Evolutionary conservation across 2,797 vertebrate genomes (phyloP), one percentile per base, ranked within the genome.

Genomic region (Hephaestus fuliginosus): DNA sequence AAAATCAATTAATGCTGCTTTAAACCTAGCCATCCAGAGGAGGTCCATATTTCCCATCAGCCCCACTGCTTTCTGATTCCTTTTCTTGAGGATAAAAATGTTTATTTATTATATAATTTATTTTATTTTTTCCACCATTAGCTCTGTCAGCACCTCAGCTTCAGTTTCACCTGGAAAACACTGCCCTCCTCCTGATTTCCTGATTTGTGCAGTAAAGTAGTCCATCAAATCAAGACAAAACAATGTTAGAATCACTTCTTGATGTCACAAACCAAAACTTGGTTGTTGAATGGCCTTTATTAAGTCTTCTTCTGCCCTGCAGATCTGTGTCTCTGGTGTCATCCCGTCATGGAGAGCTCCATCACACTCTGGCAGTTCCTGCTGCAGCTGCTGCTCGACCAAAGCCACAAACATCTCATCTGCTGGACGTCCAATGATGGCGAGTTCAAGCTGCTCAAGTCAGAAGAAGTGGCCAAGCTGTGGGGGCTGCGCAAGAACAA

Each of bases 341-440:
- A 0, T 17, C 70, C 36, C 22, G 93, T 94, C 93, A 99, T 98
- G 98, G 98, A 99, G 97, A 99, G 97, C 94, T 97, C 98, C 92
- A 98, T 99, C 95, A 99, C 98, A 2, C 95, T 99, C 94, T 99
- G 98, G 98, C 98, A 99, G 96, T 99, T 99, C 95, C 97, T 99
- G 92, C 96, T 99, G 94, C 98, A 99, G 94, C 94, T 99, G 91
- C 95, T 99, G 89, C 95, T 99, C 55, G 97, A 99, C 94, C 97
- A 98, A 92, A 99, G 97, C 73, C 97, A 99, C 61, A 97, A 99
- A 80, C 97, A 99, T 79, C 95, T 99, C 87, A 99, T 99, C 95
- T 98, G 98, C 94, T 99, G 98, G 98, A 99, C 98, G 0, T 99
- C 98, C 64, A 97, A 96, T 0, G 97, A 99, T 77, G 98, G 98